phyloP scores from a whole-genome alignment of 2,888 invertebrate genomes.

The Ophioninae sp. region DNA sequence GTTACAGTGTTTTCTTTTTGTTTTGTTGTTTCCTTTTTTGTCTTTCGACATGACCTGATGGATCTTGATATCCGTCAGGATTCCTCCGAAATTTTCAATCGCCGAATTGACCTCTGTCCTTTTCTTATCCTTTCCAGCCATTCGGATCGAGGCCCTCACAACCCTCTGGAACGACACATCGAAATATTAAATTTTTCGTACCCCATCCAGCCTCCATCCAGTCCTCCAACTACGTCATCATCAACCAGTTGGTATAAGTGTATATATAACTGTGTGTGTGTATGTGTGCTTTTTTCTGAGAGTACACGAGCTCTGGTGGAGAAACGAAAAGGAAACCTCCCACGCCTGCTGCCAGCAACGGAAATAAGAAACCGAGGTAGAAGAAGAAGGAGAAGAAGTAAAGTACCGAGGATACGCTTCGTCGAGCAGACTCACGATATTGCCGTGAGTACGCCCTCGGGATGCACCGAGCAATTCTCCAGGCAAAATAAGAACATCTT shows the following conservation, averaged over 20 bases:
- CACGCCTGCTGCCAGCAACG: constrained; percentile 3
- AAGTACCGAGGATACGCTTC: constrained; percentile 64
- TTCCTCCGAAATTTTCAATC: no score
- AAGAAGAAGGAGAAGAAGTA: constrained; percentile 32
- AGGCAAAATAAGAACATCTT: constrained; percentile 57
- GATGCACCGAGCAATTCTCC: constrained; percentile 57
- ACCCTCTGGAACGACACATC: background rate
- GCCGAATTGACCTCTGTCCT: no score
- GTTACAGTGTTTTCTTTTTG: no score
- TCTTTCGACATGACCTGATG: no score
- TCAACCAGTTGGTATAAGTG: background rate
- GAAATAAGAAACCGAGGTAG: constrained; percentile 33
- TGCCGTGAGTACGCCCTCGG: constrained; percentile 65
- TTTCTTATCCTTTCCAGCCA: no score
- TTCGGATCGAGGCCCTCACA: no score
- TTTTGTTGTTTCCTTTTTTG: no score
- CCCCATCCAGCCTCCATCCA: background rate
- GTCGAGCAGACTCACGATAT: constrained; percentile 71
- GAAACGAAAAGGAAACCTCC: constrained; percentile 2
- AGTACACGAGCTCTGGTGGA: constrained; percentile 33
- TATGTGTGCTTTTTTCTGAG: background rate
- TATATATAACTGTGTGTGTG: background rate
- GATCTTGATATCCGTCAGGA: no score
- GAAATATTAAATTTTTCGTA: background rate
- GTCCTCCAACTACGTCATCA: background rate